Evolutionary conservation across 64 coral and sea anemone species (phyloP).

Genomic region (Pachyseris speciosa): DNA sequence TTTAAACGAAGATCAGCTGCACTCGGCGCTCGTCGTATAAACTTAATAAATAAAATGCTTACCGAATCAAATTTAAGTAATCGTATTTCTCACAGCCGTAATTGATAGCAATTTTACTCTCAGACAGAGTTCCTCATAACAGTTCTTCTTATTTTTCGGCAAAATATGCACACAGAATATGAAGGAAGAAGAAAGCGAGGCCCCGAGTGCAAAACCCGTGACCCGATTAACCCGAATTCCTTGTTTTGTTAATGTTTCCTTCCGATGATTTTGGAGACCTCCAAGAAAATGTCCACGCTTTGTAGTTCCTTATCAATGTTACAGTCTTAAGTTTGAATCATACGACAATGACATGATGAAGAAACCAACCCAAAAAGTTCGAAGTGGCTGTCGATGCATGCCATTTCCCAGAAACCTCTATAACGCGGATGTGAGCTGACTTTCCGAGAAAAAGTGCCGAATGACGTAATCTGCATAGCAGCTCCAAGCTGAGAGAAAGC

Average conservation of each 20-base stretch:
- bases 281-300: not conserved
- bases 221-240: not conserved
- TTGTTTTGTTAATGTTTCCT: not conserved
- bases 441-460: conserved; percentile 18
- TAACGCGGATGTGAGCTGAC: not conserved
- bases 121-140: not conserved
- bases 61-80: not conserved
- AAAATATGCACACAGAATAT: not conserved
- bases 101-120: not conserved
- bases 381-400: not conserved
- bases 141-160: not conserved
- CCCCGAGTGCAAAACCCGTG: not conserved
- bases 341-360: not conserved
- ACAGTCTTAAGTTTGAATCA: not conserved
- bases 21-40: not conserved
- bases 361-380: not conserved
- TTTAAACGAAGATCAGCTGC: no score
- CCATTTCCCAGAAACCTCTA: not conserved
- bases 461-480: not conserved
- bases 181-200: not conserved
- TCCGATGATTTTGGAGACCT: not conserved
- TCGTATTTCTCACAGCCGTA: not conserved
- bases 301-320: no score
- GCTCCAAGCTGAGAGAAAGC: no score
- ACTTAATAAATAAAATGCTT: not conserved